Percentiles rank a stretch among this genome's conserved stretches.
These are phyloP conservation scores for Guaruba guarouba DNA, from an alignment of 2,113 vertebrate species.

Conservation along the genomic window DNA sequence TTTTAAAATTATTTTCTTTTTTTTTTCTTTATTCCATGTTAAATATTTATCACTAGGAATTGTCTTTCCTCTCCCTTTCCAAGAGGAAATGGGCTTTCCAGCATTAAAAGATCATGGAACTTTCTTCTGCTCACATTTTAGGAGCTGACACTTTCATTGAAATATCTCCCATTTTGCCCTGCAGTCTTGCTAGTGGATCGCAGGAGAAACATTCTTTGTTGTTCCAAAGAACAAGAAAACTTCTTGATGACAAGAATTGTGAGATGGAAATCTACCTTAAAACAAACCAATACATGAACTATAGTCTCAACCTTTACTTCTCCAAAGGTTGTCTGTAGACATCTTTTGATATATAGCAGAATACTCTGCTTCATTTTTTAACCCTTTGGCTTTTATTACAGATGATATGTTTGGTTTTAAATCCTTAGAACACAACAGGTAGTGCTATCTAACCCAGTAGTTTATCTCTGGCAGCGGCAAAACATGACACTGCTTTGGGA, in stretches of 20 bases:
- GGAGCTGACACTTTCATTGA: not conserved
- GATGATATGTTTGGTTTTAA: not conserved
- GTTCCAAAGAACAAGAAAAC: not conserved
- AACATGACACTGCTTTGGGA: not conserved
- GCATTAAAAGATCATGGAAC: not conserved
- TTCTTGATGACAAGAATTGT: not conserved
- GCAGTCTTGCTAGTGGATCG: not conserved
- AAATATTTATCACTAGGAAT: not conserved
- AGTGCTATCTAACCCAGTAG: not conserved
- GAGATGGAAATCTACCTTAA: not conserved
- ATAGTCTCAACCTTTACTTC: not conserved
- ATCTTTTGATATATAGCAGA: not conserved
- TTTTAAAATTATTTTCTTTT: not conserved
- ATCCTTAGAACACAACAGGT: not conserved
- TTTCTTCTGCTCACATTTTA: not conserved
- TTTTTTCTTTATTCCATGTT: not conserved
- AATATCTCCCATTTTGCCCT: not conserved
- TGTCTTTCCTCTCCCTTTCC: not conserved
- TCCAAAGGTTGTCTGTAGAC: not conserved
- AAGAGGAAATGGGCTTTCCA: not conserved
- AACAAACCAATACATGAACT: not conserved
- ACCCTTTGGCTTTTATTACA: not conserved
- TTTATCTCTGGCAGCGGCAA: not conserved
- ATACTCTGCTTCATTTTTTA: not conserved
- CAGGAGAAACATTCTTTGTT: not conserved